phyloP scores from a whole-genome alignment of 2,113 vertebrate genomes.

The Pluvianellus socialis region DNA sequence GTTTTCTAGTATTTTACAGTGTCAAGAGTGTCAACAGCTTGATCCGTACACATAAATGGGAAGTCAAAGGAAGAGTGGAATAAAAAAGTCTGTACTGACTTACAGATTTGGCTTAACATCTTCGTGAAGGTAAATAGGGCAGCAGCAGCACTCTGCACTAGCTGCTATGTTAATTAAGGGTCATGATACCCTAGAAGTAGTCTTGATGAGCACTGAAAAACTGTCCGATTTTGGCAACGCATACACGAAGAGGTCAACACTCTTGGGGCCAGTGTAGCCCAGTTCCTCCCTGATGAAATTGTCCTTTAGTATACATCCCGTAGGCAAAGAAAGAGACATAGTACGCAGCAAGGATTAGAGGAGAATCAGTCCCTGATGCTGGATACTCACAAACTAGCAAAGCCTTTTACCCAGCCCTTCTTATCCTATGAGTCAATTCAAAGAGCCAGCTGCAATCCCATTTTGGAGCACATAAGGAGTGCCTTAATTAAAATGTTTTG shows the following conservation, averaged over 20 bases:
- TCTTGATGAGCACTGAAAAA: not conserved
- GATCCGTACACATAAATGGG: not conserved
- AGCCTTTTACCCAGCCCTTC: not conserved
- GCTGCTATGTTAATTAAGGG: constrained; percentile 4
- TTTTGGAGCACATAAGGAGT: not conserved
- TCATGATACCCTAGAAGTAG: not conserved
- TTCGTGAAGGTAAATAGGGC: not conserved
- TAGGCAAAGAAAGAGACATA: not conserved
- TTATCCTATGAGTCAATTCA: not conserved
- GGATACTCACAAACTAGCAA: not conserved
- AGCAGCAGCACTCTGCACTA: not conserved
- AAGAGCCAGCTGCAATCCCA: not conserved
- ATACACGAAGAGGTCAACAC: not conserved
- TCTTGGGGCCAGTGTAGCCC: not conserved
- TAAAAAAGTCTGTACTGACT: not conserved
- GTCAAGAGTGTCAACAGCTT: not conserved
- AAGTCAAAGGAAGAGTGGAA: not conserved
- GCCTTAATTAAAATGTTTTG: not conserved
- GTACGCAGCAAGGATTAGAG: not conserved
- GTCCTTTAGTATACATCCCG: not conserved
- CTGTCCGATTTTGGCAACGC: not conserved
- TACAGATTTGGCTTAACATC: not conserved
- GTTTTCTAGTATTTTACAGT: not conserved
- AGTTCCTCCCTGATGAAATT: not conserved
- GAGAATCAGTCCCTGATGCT: not conserved